Evolutionary conservation across 2,797 vertebrate genomes (phyloP), one percentile per base, ranked within the genome.

Genomic region (Cyclura pinguis): DNA sequence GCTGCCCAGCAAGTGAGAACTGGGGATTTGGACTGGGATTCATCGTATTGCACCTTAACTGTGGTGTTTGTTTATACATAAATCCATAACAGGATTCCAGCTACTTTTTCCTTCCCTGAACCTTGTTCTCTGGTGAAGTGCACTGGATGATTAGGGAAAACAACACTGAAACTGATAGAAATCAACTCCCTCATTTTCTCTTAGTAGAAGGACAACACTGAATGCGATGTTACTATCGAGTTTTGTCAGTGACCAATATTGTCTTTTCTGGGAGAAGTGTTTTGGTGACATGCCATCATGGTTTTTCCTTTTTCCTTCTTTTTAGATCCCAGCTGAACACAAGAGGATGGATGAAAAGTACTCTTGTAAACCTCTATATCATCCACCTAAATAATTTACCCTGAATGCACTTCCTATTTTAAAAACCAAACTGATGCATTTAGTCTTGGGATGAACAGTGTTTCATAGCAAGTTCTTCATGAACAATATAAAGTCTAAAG

Each of bases 271-370:
- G 81, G 55, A 88, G 32, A 6, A 22, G 2, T 72, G 50, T 13
- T 24, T 73, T 85, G 32, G 38, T 47, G 32, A 1, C 38, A 24
- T 47, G 14, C 32, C 62, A n/a, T 1, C 32, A 38, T 14, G 32
- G 32, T 59, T 38, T 89, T 29, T 1, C 3, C 20, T 81, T 6
- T 62, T 6, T 87, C 22, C 83, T 27, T 78, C 59, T 94, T 47
- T 77, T 24, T 93, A 96, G 96, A 96, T 91, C 89, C 83, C 94
- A 96, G 94, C 87, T 96, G 94, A 96, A 69, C 42, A 74, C 57
- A 6, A 0, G 9, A 90, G 73, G 89, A 91, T 16, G 80, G 93
- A 91, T 6, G 35, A 59, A 91, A 85, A 94, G 32, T 83, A 42
- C 42, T 6, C 90, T 72, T 38, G 0, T 74, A 89, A 55, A 90